Conservation (phyloP, 2,888 invertebrate genomes). For the Caenorhabditis japonica region DNA sequence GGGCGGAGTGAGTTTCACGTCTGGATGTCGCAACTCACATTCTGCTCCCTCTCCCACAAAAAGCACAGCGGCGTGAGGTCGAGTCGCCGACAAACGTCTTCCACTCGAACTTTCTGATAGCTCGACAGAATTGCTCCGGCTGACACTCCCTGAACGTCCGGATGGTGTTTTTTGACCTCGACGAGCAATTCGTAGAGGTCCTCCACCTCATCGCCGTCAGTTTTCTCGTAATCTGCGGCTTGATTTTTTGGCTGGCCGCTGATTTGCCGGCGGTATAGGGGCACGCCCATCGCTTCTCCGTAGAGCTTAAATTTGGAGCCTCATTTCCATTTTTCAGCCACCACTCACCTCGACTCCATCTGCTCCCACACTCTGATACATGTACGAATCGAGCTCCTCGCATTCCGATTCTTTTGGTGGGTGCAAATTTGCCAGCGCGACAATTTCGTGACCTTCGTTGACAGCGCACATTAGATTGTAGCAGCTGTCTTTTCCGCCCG, state of each 20-base stretch:
- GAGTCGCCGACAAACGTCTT: slow-evolving; percentile 87
- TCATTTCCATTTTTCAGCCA: not conserved
- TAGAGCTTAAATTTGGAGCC: slow-evolving; percentile 80
- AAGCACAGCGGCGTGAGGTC: slow-evolving; percentile 91
- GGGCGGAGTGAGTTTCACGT: too few relatives aligned
- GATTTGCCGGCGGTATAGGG: slow-evolving; percentile 88
- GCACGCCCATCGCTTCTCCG: slow-evolving; percentile 93
- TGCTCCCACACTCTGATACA: slow-evolving; percentile 99
- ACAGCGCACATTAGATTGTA: slow-evolving; percentile 90
- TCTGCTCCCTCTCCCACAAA: slow-evolving; percentile 94
- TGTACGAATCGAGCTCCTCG: slow-evolving; percentile 91
- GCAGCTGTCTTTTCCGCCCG: slow-evolving; percentile 99
- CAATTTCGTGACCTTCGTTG: slow-evolving; percentile 92
- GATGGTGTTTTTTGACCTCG: slow-evolving; percentile 83
- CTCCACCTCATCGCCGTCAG: slow-evolving; percentile 94
- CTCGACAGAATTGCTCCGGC: slow-evolving; percentile 97
- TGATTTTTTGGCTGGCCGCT: slow-evolving; percentile 84
- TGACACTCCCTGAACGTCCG: slow-evolving; percentile 84
- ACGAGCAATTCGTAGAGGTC: slow-evolving; percentile 89
- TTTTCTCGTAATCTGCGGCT: slow-evolving; percentile 76
- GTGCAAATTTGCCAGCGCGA: slow-evolving; percentile 94
- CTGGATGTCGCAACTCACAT: slow-evolving; percentile 45
- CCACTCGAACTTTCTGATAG: slow-evolving; percentile 91
- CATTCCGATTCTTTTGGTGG: slow-evolving; percentile 84
- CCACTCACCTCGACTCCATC: slow-evolving; percentile 89